Base-by-base conservation (phyloP, 2,888 invertebrate genomes). In the Hartigia nigra region DNA sequence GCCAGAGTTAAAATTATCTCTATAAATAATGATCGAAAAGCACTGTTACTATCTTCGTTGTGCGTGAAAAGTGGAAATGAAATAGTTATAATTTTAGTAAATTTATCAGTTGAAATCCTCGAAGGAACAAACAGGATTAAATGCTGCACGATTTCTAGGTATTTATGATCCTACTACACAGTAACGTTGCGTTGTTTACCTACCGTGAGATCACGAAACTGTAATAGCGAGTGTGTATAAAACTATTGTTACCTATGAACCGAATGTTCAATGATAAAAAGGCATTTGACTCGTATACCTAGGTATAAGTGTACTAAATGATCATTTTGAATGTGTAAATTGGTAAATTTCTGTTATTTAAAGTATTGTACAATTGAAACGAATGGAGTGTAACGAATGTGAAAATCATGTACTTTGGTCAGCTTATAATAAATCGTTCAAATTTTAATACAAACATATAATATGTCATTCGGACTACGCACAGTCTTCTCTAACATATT, bases 351-450 rank as follows among this genome's bases (percentile, higher is more conserved):
- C 75, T 79, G 80, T 86, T 86, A 85, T 85, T 84, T 85, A 86
- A 84, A 81, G 82, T 79, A 76, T 81, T 77, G 77, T 83, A 74
- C 83, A 81, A 82, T 78, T 80, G 74, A 83, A 74, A 80, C 74
- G 79, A 79, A 81, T 39, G 75, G 35, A 37, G 75, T 34, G 31
- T 72, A 34, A 31, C 31, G 31, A 34, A 34, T 72, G 72, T 34
- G 72, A 72, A 72, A n/a, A 76, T 80, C 72, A 79, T 74, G 74
- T 32, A 76, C 78, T 82, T 80, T 84, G 81, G 79, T 81, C 76
- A 83, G 81, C 80, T 86, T 82, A 77, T 83, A 89, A 89, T 89
- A 90, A 90, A 89, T 86, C 78, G 82, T 86, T 87, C 83, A 79
- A 86, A 86, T 86, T 88, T 87, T 86, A 87, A 84, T 84, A 85